Base-by-base conservation (phyloP, 2,113 vertebrate genomes). In the Hipposideros armiger region DNA sequence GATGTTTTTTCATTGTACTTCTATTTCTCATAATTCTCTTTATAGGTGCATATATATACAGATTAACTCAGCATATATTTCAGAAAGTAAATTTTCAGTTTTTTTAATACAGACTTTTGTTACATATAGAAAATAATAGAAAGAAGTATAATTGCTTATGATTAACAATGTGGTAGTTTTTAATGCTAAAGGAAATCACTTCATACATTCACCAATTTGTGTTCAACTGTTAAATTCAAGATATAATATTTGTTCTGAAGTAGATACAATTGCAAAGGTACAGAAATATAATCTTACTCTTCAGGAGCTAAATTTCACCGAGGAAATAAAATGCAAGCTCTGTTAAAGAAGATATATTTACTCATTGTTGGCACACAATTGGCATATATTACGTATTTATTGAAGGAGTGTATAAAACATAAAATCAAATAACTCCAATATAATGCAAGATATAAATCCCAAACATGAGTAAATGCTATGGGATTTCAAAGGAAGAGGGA, bases 301-400 rank as follows among this genome's bases (percentile, higher is more conserved):
- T 91, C 7, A 86, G 94, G 11, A 93, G 76, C 56, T 76, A 91
- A 81, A 73, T 95, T 94, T 87, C 54, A 72, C 36, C 26, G 66
- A 93, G 62, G 47, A 93, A 67, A 89, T 64, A 74, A 95, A 77
- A 40, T 42, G 11, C 73, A 87, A 74, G 6, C 4, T 54, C 67
- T 15, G 42, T 81, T 87, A 81, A 58, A 94, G 26, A 36, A 70
- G 26, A 22, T 42, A 42, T 19, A 66, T 42, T 84, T 94, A 1
- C 16, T 87, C 17, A 67, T 32, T 73, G 11, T 2, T 84, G 28
- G 19, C 5, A 66, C 4, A 83, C 17, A 72, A 42, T 5, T 70
- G 28, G 10, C 7, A 64, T 2, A 32, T 89, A 11, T 14, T 56
- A 36, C 8, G 32, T 66, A 64, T 82, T 74, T 91, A 58, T 30